Evolutionary conservation across 2,888 invertebrate species (phyloP), one percentile per base, ranked within the genome.

Genomic region (Sarcophaga rosellei): DNA sequence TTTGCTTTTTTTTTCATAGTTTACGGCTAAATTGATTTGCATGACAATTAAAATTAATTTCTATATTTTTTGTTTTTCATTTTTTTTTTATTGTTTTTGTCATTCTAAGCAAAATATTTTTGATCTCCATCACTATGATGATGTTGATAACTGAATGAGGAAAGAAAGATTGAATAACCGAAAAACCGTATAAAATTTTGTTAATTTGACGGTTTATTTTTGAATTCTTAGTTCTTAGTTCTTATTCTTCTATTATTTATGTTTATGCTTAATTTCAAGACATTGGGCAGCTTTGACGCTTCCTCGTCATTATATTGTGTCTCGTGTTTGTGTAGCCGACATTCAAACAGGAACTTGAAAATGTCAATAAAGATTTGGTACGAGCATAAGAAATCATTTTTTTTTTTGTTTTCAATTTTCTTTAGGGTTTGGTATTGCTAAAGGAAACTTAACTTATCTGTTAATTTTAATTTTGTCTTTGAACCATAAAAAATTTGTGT

Each of bases 1-100:
- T 61, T 61, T 15, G 61, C 8, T 61, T 59, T 44, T 59, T n/a
- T n/a, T n/a, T n/a, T n/a, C n/a, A 68, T 80, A 66, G 73, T 80
- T 80, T 73, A 80, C 73, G 80, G 73, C 68, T 80, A 74, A 69
- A 75, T 75, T 81, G 74, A 81, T 81, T 81, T 81, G 81, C 81
- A 81, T 81, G 74, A 81, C 81, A 81, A 81, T 81, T 81, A 75
- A 81, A 81, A 62, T 81, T 81, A 81, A 81, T 81, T 81, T 81
- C 68, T 81, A 69, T 63, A 68, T 69, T 62, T 62, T 81, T 69
- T 15, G 12, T 47, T 47, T 47, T 1, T 47, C 47, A 2, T 12
- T 35, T 62, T 81, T 63, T 15, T 47, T 47, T 15, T 47, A 47
- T 47, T 15, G 11, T 15, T 73, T 44, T 74, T 68, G 81, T 75